A percentile compares a stretch with the other conserved stretches of the same genome.
phyloP scores from a whole-genome alignment of 2,888 invertebrate species.

The Pollenia angustigena region DNA sequence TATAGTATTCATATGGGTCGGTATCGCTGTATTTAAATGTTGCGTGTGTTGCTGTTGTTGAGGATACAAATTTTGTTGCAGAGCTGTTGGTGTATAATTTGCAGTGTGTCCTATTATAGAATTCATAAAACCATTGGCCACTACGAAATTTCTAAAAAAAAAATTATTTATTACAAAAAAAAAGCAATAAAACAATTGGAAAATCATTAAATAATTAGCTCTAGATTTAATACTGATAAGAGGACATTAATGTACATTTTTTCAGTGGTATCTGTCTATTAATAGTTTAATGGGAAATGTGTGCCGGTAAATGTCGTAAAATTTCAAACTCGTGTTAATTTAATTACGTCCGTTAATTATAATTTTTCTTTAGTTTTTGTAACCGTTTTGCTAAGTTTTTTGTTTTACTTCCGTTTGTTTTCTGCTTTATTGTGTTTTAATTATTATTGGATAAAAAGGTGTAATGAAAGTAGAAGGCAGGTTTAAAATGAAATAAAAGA shows the following conservation, averaged over 20 bases:
- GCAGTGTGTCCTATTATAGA: slow-evolving; percentile 83
- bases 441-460: not conserved
- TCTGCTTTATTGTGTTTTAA: slow-evolving; percentile 65
- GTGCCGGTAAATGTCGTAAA: slow-evolving; percentile 81
- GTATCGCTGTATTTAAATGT: slow-evolving; percentile 61
- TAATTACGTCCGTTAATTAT: slow-evolving; percentile 80
- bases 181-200: slow-evolving; percentile 58
- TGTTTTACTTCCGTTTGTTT: slow-evolving; percentile 79
- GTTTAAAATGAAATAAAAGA: not conserved
- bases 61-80: slow-evolving; percentile 75
- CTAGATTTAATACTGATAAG: slow-evolving; percentile 45
- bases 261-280: slow-evolving; percentile 26
- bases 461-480: slow-evolving; percentile 8
- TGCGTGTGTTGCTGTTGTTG: slow-evolving; percentile 63
- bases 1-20: slow-evolving; percentile 15
- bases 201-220: slow-evolving; percentile 70
- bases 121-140: slow-evolving; percentile 87
- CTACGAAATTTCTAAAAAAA: slow-evolving; percentile 86
- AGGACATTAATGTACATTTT: slow-evolving; percentile 35
- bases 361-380: slow-evolving; percentile 68
- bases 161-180: slow-evolving; percentile 18
- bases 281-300: slow-evolving; percentile 73
- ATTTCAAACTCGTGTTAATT: slow-evolving; percentile 82
- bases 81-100: slow-evolving; percentile 82
- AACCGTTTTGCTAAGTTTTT: slow-evolving; percentile 49